These are phyloP conservation scores for Mythimna albipuncta DNA, from an alignment of 2,888 invertebrate species.

Conservation along the genomic window DNA sequence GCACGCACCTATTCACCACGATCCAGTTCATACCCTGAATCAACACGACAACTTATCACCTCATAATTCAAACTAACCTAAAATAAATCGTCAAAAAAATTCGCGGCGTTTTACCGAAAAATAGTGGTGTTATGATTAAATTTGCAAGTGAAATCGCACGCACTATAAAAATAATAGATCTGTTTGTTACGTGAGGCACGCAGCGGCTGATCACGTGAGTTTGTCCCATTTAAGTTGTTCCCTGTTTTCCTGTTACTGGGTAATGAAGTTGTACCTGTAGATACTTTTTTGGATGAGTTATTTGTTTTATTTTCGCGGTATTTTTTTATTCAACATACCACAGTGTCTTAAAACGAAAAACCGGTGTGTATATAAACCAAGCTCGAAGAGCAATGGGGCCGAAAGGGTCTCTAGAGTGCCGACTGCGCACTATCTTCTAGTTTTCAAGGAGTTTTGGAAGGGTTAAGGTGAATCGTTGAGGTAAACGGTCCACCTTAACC, in stretches of 20 bases:
- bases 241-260: constrained; percentile 31
- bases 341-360: no score
- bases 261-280: constrained; percentile 31
- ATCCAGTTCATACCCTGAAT: not conserved
- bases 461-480: no score
- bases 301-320: no score
- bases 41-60: constrained; percentile 8
- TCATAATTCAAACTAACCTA: constrained; percentile 16
- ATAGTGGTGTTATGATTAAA: constrained; percentile 39
- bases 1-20: not conserved
- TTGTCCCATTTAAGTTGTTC: constrained; percentile 23
- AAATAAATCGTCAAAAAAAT: constrained; percentile 25
- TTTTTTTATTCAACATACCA: no score
- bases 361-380: no score
- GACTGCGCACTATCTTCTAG: no score
- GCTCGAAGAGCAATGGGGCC: no score
- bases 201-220: constrained; percentile 51
- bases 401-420: no score
- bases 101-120: constrained; percentile 23
- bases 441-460: no score
- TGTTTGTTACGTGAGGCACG: constrained; percentile 70
- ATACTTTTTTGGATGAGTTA: constrained; percentile 1
- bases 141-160: constrained; percentile 65
- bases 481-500: no score
- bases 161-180: constrained; percentile 65